Conservation (phyloP, 2,113 vertebrate species). For the Phrynosoma platyrhinos region DNA sequence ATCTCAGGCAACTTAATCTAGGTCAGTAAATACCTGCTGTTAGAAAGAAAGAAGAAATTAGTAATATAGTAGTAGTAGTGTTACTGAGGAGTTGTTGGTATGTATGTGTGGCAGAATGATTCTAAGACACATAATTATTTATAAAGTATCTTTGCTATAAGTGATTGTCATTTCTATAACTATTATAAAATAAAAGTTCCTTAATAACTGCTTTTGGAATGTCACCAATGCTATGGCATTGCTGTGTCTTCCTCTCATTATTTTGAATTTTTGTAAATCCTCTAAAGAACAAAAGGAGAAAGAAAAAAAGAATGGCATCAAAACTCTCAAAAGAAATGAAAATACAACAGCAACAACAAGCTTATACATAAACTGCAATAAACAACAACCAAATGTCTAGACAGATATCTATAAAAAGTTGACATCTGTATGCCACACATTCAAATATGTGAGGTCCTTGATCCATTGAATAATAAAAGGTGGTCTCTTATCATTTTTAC, state of each 20-base stretch:
- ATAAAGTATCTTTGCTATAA: conserved; percentile 35
- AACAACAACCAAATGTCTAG: too few relatives aligned
- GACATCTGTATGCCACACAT: too few relatives aligned
- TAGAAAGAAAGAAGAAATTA: conserved; percentile 61
- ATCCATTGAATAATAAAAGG: too few relatives aligned
- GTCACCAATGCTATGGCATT: background rate
- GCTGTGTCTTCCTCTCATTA: background rate
- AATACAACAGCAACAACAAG: too few relatives aligned
- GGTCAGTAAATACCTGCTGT: conserved; percentile 74
- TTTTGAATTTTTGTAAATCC: too few relatives aligned
- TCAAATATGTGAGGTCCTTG: too few relatives aligned
- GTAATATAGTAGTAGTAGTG: conserved; percentile 68
- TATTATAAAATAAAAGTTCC: background rate
- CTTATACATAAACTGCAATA: too few relatives aligned
- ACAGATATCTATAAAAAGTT: too few relatives aligned
- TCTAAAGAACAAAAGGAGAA: too few relatives aligned
- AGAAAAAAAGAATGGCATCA: too few relatives aligned
- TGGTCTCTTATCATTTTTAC: too few relatives aligned
- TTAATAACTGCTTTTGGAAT: background rate
- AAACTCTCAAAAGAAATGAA: too few relatives aligned
- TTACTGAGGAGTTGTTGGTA: conserved; percentile 55
- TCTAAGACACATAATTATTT: conserved; percentile 34
- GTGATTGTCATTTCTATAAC: background rate
- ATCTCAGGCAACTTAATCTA: conserved; percentile 71
- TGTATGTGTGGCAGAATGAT: conserved; percentile 49